Evolutionary conservation across 2,113 vertebrate species (phyloP), one percentile per base, ranked within the genome.

Genomic region (Sylvilagus bachmani): DNA sequence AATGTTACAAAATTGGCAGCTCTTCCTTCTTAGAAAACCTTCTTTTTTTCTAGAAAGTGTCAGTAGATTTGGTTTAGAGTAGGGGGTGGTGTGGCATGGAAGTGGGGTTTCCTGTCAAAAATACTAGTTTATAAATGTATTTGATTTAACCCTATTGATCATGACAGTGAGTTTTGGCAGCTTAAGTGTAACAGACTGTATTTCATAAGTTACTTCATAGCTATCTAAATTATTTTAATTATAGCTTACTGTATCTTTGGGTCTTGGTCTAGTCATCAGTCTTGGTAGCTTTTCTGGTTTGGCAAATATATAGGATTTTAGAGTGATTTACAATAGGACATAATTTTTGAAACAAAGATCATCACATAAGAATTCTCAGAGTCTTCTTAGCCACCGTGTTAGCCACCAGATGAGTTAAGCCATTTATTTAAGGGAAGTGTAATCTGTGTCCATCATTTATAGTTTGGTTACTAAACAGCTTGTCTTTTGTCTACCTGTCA

Each of bases 341-440:
- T 93, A 86, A 36, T 62, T 93, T 95, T 97, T 93, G 58, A 91
- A 69, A 85, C n/a, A 89, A 36, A 55, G 55, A 3, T 90, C 31
- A 27, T 12, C 14, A 44, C 44, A 44, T 92, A 80, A 77, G 51
- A 86, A 86, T 53, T 80, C 44, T 44, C 44, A 44, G 7, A 70
- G 83, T 91, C 27, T 95, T 73, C 19, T 13, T 31, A 74, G 64
- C 31, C 21, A 53, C 31, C 74, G 55, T 93, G 55, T 94, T 81
- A 94, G 25, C 33, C 87, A 14, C 67, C 71, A 92, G 53, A 19
- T 96, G 33, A 80, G 64, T 92, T 92, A 84, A 90, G 62, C 13
- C 27, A 95, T 17, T 36, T 21, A 53, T 70, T 6, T 27, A 69
- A 75, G 4, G 38, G n/a, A 55, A 90, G 69, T 36, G 27, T 13